phyloP scores from a whole-genome alignment of 2,113 vertebrate species.

The Scartelaos histophorus region DNA sequence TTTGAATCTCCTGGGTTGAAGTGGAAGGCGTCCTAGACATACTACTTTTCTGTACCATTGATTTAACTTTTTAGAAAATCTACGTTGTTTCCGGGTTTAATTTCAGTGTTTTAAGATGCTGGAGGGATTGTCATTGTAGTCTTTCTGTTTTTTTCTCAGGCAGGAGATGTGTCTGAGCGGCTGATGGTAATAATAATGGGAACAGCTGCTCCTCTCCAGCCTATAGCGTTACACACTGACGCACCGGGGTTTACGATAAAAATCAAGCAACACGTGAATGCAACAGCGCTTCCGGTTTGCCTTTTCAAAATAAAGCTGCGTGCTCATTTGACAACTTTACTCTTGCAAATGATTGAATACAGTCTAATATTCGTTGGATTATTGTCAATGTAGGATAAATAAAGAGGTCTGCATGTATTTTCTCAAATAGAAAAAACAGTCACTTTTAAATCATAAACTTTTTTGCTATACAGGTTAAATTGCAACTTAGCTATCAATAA shows the following conservation, averaged over 20 bases:
- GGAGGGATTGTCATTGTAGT: conserved; percentile 57
- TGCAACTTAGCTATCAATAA: too few relatives aligned
- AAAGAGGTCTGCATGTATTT: too few relatives aligned
- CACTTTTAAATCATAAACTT: too few relatives aligned
- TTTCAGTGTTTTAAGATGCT: conserved; percentile 47
- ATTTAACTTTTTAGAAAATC: conserved; percentile 69
- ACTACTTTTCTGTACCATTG: conserved; percentile 96
- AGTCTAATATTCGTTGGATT: neutral
- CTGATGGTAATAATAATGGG: conserved; percentile 52
- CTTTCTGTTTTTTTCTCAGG: neutral
- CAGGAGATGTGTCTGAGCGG: conserved; percentile 40
- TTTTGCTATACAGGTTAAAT: too few relatives aligned
- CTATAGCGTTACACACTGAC: conserved; percentile 51
- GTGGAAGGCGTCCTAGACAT: conserved; percentile 96
- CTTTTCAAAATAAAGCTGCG: conserved; percentile 41
- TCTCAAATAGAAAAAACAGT: too few relatives aligned
- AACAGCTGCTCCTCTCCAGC: conserved; percentile 69
- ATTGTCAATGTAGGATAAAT: neutral
- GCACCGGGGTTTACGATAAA: conserved; percentile 35
- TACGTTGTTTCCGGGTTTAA: conserved; percentile 44
- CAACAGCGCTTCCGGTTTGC: neutral
- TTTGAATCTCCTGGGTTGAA: conserved; percentile 96
- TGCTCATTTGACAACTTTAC: neutral
- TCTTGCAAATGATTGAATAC: neutral
- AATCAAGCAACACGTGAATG: conserved; percentile 17